Evolutionary conservation across 2,797 vertebrate genomes (phyloP).

Genomic region (Centropyge bicolor): DNA sequence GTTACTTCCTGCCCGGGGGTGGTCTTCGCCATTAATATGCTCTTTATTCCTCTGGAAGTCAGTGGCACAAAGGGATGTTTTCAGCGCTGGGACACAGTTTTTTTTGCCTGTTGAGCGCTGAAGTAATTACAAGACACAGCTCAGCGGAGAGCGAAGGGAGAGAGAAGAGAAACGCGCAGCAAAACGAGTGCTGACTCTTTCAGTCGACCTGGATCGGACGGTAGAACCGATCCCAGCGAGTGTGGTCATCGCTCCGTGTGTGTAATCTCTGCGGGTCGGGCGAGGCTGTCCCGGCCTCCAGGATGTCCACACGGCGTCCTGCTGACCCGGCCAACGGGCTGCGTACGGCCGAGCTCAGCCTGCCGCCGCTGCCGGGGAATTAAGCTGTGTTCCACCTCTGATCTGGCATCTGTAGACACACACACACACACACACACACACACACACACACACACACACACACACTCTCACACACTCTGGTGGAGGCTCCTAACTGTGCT

Average conservation of each 20-base stretch:
- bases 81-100: constrained; percentile 24
- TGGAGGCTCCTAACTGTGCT: constrained; percentile 32
- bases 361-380: constrained; percentile 49
- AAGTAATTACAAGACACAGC: constrained; percentile 42
- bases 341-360: constrained; percentile 31
- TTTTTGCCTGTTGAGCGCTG: constrained; percentile 2
- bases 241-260: neutral
- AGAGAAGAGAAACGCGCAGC: neutral
- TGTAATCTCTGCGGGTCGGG: constrained; percentile 28
- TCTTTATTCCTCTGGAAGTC: constrained; percentile 35
- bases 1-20: constrained; percentile 24
- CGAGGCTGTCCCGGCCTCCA: constrained; percentile 32
- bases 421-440: neutral
- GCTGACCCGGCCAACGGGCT: constrained; percentile 46
- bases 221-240: constrained; percentile 4
- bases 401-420: constrained; percentile 56
- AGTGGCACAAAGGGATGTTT: constrained; percentile 44
- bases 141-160: constrained; percentile 17
- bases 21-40: constrained; percentile 22
- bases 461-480: constrained; percentile 9
- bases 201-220: constrained; percentile 30
- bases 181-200: neutral
- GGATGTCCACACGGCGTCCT: constrained; percentile 35
- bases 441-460: constrained; percentile 8
- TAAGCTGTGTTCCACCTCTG: constrained; percentile 63